These are phyloP conservation scores for Neoniphon sammara DNA, from an alignment of 2,797 vertebrate genomes.

Conservation along the genomic window DNA sequence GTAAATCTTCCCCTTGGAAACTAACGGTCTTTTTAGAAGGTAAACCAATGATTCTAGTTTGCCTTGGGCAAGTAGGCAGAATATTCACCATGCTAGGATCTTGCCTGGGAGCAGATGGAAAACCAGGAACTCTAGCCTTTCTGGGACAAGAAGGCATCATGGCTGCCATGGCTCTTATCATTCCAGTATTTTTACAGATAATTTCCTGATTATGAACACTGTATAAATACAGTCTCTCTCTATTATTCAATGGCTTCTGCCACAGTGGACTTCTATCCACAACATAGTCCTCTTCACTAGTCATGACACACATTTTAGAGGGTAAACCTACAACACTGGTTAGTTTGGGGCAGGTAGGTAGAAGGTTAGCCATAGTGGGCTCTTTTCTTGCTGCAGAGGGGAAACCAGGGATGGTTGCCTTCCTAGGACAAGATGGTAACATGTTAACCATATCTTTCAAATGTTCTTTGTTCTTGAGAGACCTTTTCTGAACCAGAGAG, in stretches of 20 bases:
- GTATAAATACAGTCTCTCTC: constrained; percentile 9
- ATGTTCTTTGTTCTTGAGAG: constrained; percentile 14
- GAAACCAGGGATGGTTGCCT: constrained; percentile 62
- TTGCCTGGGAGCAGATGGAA: constrained; percentile 23
- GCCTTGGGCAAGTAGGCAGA: constrained; percentile 52
- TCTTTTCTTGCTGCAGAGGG: constrained; percentile 53
- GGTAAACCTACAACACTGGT: constrained; percentile 39
- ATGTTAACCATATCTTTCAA: constrained; percentile 55
- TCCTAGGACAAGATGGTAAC: constrained; percentile 60
- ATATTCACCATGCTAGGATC: constrained; percentile 36
- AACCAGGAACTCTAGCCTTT: constrained; percentile 15
- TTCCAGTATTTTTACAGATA: not conserved
- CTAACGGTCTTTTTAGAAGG: constrained; percentile 40
- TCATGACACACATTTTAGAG: constrained; percentile 21
- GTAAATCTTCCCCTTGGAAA: constrained; percentile 16
- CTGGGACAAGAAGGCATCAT: constrained; percentile 33
- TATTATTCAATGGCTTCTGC: constrained; percentile 21
- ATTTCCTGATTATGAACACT: constrained; percentile 8
- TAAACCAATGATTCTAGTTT: constrained; percentile 45
- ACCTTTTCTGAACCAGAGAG: constrained; percentile 19
- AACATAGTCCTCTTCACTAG: constrained; percentile 12
- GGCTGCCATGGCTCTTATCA: constrained; percentile 18
- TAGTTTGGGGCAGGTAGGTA: constrained; percentile 36
- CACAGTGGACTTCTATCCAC: constrained; percentile 10
- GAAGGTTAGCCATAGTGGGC: constrained; percentile 30